Evolutionary conservation across 1,140 invertebrate species (phyloP).

Genomic region (Microplitis demolitor): DNA sequence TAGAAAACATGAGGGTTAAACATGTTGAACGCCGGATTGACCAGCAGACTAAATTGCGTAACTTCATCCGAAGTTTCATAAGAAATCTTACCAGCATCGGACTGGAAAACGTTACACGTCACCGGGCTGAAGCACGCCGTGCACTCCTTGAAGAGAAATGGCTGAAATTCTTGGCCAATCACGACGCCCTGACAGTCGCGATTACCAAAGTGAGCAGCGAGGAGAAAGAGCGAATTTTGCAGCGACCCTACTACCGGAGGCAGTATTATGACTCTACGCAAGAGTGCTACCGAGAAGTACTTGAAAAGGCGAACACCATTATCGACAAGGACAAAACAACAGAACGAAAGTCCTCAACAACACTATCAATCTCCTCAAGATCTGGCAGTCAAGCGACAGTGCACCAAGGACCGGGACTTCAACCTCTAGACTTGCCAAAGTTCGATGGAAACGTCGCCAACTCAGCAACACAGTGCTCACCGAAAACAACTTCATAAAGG

Average conservation of each 20-base stretch:
- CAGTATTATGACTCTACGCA: background rate
- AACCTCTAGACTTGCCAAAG: slow-evolving; percentile 18
- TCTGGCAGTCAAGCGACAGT: background rate
- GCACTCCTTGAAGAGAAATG: background rate
- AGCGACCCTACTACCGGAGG: background rate
- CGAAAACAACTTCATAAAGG: slow-evolving; percentile 25
- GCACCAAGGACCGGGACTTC: background rate
- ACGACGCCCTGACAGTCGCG: background rate
- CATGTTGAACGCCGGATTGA: background rate
- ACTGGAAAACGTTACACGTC: background rate
- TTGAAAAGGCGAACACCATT: too few relatives aligned
- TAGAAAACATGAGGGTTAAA: background rate
- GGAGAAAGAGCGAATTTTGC: background rate
- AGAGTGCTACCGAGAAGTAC: background rate
- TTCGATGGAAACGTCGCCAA: slow-evolving; percentile 24
- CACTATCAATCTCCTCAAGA: background rate
- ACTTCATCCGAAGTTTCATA: background rate
- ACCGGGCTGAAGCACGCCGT: background rate
- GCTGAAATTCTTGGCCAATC: background rate
- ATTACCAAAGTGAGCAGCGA: background rate
- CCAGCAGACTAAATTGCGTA: background rate
- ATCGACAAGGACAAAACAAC: too few relatives aligned
- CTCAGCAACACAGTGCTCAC: slow-evolving; percentile 31
- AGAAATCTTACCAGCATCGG: background rate
- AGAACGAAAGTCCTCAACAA: background rate